phyloP scores from a whole-genome alignment of 2,113 vertebrate species.

The Mungos mungo region DNA sequence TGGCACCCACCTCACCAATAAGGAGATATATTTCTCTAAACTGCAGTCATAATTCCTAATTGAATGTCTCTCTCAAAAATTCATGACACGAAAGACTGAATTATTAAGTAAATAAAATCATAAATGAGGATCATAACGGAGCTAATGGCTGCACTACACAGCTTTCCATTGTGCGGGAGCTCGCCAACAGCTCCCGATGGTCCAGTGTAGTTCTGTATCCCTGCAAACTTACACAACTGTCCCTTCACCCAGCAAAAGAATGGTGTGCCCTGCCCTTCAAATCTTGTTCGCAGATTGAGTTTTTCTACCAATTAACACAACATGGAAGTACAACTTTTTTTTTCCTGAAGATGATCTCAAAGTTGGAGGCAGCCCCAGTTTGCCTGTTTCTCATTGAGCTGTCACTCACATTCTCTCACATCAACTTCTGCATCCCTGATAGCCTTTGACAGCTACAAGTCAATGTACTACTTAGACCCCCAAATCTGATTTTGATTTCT shows the following conservation, averaged over 20 bases:
- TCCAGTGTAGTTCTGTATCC: background rate
- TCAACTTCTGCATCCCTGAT: slow-evolving; percentile 58
- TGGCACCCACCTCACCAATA: slow-evolving; percentile 49
- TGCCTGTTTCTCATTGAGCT: slow-evolving; percentile 49
- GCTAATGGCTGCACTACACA: slow-evolving; percentile 49
- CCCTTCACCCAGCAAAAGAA: background rate
- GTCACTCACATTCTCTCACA: slow-evolving; percentile 61
- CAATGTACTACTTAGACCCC: background rate
- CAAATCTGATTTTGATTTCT: slow-evolving; percentile 78
- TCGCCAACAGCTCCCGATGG: background rate
- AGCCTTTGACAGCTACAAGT: slow-evolving; percentile 59
- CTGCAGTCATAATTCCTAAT: slow-evolving; percentile 61
- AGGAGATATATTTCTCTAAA: slow-evolving; percentile 51
- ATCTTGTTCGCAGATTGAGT: background rate
- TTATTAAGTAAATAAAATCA: slow-evolving; percentile 49
- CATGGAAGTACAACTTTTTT: background rate
- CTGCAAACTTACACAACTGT: background rate
- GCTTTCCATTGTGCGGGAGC: background rate
- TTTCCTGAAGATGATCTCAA: slow-evolving; percentile 35
- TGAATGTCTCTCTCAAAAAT: slow-evolving; percentile 68
- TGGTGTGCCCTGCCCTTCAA: background rate
- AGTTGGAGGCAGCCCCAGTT: background rate
- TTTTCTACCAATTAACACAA: background rate
- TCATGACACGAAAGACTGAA: slow-evolving; percentile 52
- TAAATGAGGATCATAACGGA: slow-evolving; percentile 46